phyloP scores from a whole-genome alignment of 2,888 invertebrate species.

The Amaurobius ferox region DNA sequence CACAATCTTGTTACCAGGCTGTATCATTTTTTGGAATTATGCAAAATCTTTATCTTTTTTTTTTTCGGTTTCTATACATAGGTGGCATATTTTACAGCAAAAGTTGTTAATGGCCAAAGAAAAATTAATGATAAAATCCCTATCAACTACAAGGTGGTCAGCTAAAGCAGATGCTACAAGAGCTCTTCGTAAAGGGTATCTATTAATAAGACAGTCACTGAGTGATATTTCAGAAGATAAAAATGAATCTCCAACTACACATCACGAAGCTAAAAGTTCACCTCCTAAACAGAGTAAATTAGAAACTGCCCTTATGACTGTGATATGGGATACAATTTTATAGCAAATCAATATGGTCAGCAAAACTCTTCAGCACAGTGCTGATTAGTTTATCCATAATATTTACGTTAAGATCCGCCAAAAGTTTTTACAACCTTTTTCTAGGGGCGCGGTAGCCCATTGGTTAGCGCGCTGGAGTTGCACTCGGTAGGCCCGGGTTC shows the following conservation, averaged over 20 bases:
- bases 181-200: neutral
- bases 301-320: no score
- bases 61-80: neutral
- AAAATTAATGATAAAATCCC: neutral
- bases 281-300: neutral
- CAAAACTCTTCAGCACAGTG: no score
- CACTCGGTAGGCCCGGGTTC: no score
- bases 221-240: neutral
- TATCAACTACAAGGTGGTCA: no score
- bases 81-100: neutral
- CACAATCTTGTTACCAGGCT: neutral
- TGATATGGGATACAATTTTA: no score
- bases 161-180: neutral
- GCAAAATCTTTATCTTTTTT: constrained; percentile 4
- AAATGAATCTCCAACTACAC: neutral
- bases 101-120: neutral
- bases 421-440: no score
- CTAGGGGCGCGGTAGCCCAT: no score
- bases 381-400: no score
- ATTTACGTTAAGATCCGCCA: no score
- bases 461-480: no score
- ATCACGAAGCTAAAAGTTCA: neutral
- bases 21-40: neutral
- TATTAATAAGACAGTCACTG: neutral
- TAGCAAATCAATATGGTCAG: no score